These are phyloP conservation scores for Adelges cooleyi DNA, from an alignment of 1,140 invertebrate genomes.

Conservation along the genomic window DNA sequence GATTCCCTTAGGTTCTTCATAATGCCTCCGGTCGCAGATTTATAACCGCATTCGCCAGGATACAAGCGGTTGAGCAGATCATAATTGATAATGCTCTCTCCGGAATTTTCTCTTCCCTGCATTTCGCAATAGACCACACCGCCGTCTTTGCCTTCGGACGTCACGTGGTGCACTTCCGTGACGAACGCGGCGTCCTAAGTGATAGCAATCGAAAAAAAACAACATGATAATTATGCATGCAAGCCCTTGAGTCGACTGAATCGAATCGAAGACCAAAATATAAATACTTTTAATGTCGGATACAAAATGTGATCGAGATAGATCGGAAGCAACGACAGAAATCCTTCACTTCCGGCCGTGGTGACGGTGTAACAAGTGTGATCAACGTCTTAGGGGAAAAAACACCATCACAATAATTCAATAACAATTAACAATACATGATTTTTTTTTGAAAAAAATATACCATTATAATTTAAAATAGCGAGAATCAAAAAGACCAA, in stretches of 20 bases:
- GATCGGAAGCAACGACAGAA: slow-evolving; percentile 75
- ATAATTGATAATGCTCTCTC: slow-evolving; percentile 50
- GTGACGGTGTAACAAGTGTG: slow-evolving; percentile 81
- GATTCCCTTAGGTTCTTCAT: slow-evolving; percentile 71
- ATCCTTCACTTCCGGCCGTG: slow-evolving; percentile 76
- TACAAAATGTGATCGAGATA: slow-evolving; percentile 83
- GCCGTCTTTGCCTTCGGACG: slow-evolving; percentile 72
- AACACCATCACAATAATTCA: slow-evolving; percentile 27
- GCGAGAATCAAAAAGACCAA: neutral
- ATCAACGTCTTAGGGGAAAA: slow-evolving; percentile 62
- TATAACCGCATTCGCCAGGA: slow-evolving; percentile 69
- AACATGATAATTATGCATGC: neutral
- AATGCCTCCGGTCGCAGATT: slow-evolving; percentile 69
- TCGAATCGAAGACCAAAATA: neutral
- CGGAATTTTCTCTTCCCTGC: slow-evolving; percentile 72
- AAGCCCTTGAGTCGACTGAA: neutral
- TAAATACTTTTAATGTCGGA: slow-evolving; percentile 59
- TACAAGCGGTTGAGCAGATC: slow-evolving; percentile 58
- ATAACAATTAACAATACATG: slow-evolving; percentile 1
- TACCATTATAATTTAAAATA: neutral
- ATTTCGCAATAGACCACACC: slow-evolving; percentile 92
- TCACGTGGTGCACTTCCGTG: slow-evolving; percentile 87
- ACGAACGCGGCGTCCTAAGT: slow-evolving; percentile 62
- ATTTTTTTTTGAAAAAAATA: too few relatives aligned
- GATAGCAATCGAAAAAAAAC: too few relatives aligned